Percentiles rank a stretch among this genome's conserved stretches.
phyloP scores from a whole-genome alignment of 2,113 vertebrate species.

The Periophthalmodon schlosseri region DNA sequence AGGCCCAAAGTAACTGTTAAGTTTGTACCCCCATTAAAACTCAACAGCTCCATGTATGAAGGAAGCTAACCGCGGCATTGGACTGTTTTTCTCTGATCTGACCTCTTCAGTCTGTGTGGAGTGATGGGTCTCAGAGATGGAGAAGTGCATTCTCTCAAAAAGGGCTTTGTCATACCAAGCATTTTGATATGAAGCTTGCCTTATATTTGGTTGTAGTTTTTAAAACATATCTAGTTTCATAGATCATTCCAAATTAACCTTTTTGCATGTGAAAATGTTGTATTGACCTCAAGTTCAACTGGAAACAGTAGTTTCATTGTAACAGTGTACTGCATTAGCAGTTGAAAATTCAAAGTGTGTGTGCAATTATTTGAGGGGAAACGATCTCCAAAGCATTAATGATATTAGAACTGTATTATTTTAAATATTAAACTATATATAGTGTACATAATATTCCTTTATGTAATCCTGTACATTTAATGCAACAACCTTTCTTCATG shows the following conservation, averaged over 20 bases:
- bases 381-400: slow-evolving; percentile 67
- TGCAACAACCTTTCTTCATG: slow-evolving; percentile 92
- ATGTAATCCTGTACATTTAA: slow-evolving; percentile 83
- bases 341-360: slow-evolving; percentile 49
- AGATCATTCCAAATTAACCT: slow-evolving; percentile 57
- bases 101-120: slow-evolving; percentile 21
- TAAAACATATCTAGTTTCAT: slow-evolving; percentile 32
- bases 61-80: slow-evolving; percentile 31
- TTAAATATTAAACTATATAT: slow-evolving; percentile 79
- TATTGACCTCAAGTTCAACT: slow-evolving; percentile 61
- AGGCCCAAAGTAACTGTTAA: slow-evolving; percentile 8
- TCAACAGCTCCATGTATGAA: slow-evolving; percentile 53
- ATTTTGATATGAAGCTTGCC: slow-evolving; percentile 58
- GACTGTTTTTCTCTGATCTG: slow-evolving; percentile 34
- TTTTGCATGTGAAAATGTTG: slow-evolving; percentile 56
- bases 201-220: slow-evolving; percentile 44
- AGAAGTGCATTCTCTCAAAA: slow-evolving; percentile 46
- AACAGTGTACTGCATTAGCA: slow-evolving; percentile 51
- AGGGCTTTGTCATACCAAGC: slow-evolving; percentile 61
- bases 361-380: slow-evolving; percentile 46
- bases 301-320: slow-evolving; percentile 49
- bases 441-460: slow-evolving; percentile 81
- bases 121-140: slow-evolving; percentile 23
- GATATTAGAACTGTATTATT: slow-evolving; percentile 76
- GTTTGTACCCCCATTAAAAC: slow-evolving; percentile 15